Conservation (phyloP, 2,888 invertebrate genomes). For the Agrochola litura region DNA sequence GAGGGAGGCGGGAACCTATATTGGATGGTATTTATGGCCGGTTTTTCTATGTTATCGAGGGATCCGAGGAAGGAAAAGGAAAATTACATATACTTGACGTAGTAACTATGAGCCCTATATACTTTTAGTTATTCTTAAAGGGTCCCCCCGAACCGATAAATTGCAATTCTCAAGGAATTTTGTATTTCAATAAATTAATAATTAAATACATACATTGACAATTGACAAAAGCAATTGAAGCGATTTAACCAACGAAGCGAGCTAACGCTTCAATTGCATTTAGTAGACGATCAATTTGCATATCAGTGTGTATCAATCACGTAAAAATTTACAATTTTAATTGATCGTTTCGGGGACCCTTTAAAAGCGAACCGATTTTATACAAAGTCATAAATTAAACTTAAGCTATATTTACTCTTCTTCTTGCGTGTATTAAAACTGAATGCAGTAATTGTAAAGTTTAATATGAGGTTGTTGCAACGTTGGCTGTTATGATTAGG, state of each 20-base stretch:
- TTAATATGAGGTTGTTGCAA: slow-evolving; percentile 35
- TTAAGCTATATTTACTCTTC: slow-evolving; percentile 5
- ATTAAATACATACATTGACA: no score
- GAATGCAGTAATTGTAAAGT: slow-evolving; percentile 19
- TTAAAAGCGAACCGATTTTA: slow-evolving; percentile 4
- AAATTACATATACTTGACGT: slow-evolving; percentile 50
- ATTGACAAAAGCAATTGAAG: no score
- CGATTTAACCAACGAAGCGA: no score
- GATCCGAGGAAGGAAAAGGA: slow-evolving; percentile 47
- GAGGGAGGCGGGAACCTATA: slow-evolving; percentile 57
- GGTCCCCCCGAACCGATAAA: no score
- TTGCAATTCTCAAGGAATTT: no score
- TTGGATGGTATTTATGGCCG: slow-evolving; percentile 63
- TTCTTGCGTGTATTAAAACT: slow-evolving; percentile 18
- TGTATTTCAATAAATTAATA: no score
- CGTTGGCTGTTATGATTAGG: slow-evolving; percentile 26
- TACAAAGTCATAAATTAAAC: slow-evolving; percentile 4
- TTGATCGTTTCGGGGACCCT: not conserved
- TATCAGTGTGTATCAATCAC: no score
- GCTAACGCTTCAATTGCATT: no score
- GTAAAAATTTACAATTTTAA: no score
- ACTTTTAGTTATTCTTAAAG: slow-evolving; percentile 17
- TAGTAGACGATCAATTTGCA: no score
- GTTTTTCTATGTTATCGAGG: slow-evolving; percentile 64
- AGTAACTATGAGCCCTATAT: slow-evolving; percentile 48